A percentile compares a stretch with the other conserved stretches of the same genome.
Conservation (phyloP, 2,113 vertebrate genomes). For the Marmota flaviventris region DNA sequence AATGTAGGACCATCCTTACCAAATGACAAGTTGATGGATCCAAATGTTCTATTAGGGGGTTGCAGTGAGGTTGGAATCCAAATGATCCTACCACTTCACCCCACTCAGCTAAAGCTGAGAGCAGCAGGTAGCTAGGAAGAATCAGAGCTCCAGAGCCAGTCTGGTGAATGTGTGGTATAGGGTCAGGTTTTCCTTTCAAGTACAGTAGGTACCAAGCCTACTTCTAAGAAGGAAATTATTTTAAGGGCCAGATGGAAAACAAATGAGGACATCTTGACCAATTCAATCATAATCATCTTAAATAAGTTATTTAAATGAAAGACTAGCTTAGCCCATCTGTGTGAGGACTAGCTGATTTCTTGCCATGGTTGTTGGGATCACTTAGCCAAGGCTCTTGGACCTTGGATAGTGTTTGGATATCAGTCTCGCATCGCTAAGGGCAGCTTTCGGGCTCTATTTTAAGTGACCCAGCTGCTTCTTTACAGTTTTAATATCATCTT, state of each 20-base stretch:
- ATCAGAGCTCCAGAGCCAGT: not conserved
- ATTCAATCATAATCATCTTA: not conserved
- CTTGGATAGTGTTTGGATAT: not conserved
- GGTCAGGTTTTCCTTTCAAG: not conserved
- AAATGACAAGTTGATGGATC: not conserved
- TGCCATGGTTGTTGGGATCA: not conserved
- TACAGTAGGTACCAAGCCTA: not conserved
- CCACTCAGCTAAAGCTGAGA: not conserved
- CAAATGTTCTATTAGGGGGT: not conserved
- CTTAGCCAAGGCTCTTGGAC: not conserved
- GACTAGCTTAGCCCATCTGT: not conserved
- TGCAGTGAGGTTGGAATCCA: not conserved
- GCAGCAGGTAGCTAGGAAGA: not conserved
- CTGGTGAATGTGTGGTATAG: not conserved
- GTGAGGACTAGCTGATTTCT: not conserved
- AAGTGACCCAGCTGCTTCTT: not conserved
- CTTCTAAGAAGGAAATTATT: constrained; percentile 1
- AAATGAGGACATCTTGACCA: not conserved
- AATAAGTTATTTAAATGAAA: not conserved
- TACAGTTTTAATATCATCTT: not conserved
- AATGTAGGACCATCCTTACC: not conserved
- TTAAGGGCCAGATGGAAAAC: not conserved
- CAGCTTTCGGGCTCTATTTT: not conserved
- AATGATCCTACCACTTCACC: not conserved
- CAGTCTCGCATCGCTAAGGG: not conserved